These are phyloP conservation scores for Sula dactylatra DNA, from an alignment of 2,113 vertebrate species.

Conservation along the genomic window DNA sequence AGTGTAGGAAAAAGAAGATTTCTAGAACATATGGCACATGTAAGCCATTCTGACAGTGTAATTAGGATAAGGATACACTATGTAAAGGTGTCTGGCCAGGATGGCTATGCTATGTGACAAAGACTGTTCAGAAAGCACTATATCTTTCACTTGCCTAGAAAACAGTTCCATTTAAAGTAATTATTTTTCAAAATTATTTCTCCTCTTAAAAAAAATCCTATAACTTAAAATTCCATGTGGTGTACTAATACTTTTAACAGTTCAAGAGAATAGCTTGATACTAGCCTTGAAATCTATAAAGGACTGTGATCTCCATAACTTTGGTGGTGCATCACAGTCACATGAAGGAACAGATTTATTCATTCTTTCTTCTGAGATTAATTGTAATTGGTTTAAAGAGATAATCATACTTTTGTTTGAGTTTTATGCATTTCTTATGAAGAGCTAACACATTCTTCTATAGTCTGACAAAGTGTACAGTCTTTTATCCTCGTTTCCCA, in stretches of 20 bases:
- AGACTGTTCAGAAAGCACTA: not conserved
- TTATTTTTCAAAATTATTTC: not conserved
- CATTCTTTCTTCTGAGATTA: constrained; percentile 76
- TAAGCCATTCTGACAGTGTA: not conserved
- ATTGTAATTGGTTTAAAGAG: constrained; percentile 80
- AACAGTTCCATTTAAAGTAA: not conserved
- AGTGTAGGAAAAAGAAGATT: not conserved
- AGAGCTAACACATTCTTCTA: constrained; percentile 77
- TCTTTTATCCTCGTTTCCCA: constrained; percentile 79
- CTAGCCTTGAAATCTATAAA: constrained; percentile 33
- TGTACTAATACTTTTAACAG: not conserved
- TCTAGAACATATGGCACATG: not conserved
- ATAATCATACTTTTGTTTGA: constrained; percentile 80
- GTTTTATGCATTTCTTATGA: constrained; percentile 79
- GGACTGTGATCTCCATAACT: constrained; percentile 47
- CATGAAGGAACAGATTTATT: constrained; percentile 69
- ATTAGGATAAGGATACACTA: not conserved
- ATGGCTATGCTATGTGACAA: not conserved
- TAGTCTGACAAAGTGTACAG: constrained; percentile 71
- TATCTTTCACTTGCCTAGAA: not conserved
- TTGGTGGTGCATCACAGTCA: constrained; percentile 59
- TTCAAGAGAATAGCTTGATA: constrained; percentile 19
- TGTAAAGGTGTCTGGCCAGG: not conserved
- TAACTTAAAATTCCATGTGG: not conserved
- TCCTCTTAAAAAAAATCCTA: not conserved